Percentiles rank a stretch among this genome's conserved stretches.
phyloP scores from a whole-genome alignment of 2,888 invertebrate species.

The Stenichneumon culpator region DNA sequence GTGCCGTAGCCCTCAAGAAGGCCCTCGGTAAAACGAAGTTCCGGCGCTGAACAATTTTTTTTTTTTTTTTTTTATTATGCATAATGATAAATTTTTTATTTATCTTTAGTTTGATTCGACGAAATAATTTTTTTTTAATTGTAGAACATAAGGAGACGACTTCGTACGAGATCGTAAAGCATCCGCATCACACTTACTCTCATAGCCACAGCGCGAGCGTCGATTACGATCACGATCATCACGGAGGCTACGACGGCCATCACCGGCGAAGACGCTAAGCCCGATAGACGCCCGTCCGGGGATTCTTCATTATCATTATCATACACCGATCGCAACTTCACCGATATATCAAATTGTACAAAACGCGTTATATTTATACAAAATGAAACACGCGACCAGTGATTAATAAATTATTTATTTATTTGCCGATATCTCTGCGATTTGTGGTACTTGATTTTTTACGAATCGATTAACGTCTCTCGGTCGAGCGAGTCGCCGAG shows the following conservation, averaged over 20 bases:
- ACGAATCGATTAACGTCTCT: background rate
- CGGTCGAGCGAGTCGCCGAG: background rate
- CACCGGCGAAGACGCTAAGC: slow-evolving; percentile 86
- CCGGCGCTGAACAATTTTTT: background rate
- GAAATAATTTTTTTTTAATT: background rate
- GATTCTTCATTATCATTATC: slow-evolving; percentile 11
- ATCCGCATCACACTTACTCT: slow-evolving; percentile 92
- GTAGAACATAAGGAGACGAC: slow-evolving; percentile 91
- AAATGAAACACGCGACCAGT: slow-evolving; percentile 22
- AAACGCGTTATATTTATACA: slow-evolving; percentile 40
- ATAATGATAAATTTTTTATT: background rate
- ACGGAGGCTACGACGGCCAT: slow-evolving; percentile 73
- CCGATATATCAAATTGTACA: slow-evolving; percentile 49
- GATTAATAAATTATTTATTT: slow-evolving; percentile 66
- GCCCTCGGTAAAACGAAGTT: slow-evolving; percentile 75
- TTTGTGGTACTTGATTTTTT: background rate
- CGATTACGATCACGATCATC: slow-evolving; percentile 86
- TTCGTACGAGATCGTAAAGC: slow-evolving; percentile 94
- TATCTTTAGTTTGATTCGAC: background rate
- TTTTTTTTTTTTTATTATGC: slow-evolving; percentile 31
- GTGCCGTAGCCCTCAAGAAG: slow-evolving; percentile 93
- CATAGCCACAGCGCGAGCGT: slow-evolving; percentile 91
- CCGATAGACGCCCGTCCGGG: slow-evolving; percentile 72
- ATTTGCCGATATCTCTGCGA: slow-evolving; percentile 33
- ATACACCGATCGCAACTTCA: slow-evolving; percentile 20